Base-by-base conservation (phyloP, 2,888 invertebrate genomes). In the Acleris laterana region DNA sequence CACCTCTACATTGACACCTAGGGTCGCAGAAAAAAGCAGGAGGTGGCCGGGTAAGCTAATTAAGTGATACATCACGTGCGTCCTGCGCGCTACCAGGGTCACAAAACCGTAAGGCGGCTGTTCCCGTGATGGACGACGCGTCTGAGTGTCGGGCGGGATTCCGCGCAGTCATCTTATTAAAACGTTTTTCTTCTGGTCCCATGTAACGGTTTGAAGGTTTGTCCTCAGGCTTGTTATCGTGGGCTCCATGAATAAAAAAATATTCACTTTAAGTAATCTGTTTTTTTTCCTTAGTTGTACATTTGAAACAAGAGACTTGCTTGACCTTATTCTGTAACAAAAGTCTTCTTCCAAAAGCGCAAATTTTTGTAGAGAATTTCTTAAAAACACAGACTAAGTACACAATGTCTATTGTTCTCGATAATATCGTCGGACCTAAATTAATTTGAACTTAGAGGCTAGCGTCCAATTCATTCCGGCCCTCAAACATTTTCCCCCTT, bases 31-130 rank as follows among this genome's bases (percentile, higher is more conserved):
- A 70, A 53, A 9, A 67, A 53, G 44, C 55, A 70, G 66, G 57
- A 63, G 71, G 72, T 74, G 72, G 71, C 68, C 56, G 46, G 38
- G 38, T 38, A 38, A 61, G 62, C 68, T 83, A 83, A 84, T 82
- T 82, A 84, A 82, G 82, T 82, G 77, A 84, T 85, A 82, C 77
- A 80, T 83, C 83, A 83, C 79, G 74, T 73, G 68, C 74, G 74
- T 70, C 61, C 42, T 57, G 67, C 68, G 62, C 63, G 65, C 55
- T 68, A 71, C 68, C 59, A 68, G 67, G 67, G 58, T 17, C 58
- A 20, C 68, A 72, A 68, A 52, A 62, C 56, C 5, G 50, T n/a
- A 64, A 53, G 58, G 58, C 60, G 64, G 61, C 62, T 70, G 63
- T 62, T 68, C 38, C 61, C 57, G 72, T 78, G 77, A 79, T 78